phyloP scores from a whole-genome alignment of 2,888 invertebrate genomes.

The Odontomyia ornata region DNA sequence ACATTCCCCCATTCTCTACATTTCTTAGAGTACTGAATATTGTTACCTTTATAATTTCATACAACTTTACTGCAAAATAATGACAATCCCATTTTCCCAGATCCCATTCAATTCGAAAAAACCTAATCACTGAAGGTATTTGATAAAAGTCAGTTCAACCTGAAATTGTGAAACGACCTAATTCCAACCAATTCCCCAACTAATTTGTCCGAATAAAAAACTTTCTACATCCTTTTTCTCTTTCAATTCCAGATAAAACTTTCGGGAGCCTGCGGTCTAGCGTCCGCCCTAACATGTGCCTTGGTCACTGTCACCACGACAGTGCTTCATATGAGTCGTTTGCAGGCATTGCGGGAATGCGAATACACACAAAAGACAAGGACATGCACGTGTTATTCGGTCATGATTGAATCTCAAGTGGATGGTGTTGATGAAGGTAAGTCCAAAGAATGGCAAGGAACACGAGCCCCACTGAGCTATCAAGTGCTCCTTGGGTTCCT shows the following conservation, averaged over 20 bases:
- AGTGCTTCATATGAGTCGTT: conserved; percentile 88
- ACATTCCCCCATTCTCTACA: no score
- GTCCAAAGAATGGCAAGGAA: conserved; percentile 12
- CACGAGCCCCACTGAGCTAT: background rate
- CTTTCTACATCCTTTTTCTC: conserved; percentile 34
- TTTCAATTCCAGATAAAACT: conserved; percentile 78
- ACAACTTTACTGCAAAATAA: no score
- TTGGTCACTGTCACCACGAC: conserved; percentile 87
- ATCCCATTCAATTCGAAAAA: no score
- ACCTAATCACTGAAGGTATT: no score
- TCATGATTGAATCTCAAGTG: conserved; percentile 74
- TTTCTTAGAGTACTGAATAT: no score
- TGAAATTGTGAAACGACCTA: background rate
- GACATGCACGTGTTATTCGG: conserved; percentile 81
- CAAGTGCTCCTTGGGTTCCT: background rate
- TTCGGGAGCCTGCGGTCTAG: conserved; percentile 86
- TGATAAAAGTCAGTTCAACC: no score
- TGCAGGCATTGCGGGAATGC: conserved; percentile 87
- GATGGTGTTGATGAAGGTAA: conserved; percentile 69
- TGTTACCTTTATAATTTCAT: no score
- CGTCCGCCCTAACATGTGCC: conserved; percentile 87
- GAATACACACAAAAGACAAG: conserved; percentile 82
- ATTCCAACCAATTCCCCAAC: background rate
- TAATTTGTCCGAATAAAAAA: background rate
- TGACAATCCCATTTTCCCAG: no score